Evolutionary conservation across 2,797 vertebrate species (phyloP).

Genomic region (Paratrypauchen microcephalus): DNA sequence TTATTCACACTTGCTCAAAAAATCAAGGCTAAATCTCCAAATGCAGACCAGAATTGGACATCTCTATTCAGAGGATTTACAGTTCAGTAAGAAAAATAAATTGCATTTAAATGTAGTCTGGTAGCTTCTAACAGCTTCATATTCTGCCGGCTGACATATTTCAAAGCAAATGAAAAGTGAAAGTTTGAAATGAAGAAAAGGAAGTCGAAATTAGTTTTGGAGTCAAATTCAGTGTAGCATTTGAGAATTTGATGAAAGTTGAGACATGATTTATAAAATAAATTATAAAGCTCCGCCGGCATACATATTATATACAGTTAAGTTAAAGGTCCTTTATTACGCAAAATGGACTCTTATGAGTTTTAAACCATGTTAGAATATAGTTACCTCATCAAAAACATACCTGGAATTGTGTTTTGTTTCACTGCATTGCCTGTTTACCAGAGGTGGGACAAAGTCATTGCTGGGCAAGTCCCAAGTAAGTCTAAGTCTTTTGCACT

Average conservation of each 20-base stretch:
- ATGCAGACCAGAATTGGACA: constrained; percentile 1
- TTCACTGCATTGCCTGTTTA: too few species aligned
- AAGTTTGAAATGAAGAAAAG: not conserved
- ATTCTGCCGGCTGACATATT: not conserved
- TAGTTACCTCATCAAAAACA: too few species aligned
- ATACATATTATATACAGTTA: not conserved
- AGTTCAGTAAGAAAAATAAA: constrained; percentile 1
- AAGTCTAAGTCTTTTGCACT: too few species aligned
- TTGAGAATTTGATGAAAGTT: not conserved
- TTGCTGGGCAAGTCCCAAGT: too few species aligned
- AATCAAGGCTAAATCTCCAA: constrained; percentile 1
- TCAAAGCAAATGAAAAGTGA: not conserved
- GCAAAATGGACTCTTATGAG: too few species aligned
- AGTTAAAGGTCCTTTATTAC: not conserved
- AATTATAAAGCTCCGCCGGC: not conserved
- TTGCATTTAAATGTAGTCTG: not conserved
- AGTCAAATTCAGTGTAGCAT: not conserved
- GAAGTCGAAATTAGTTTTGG: not conserved
- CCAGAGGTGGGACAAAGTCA: too few species aligned
- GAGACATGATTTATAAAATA: not conserved
- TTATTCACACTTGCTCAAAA: not conserved
- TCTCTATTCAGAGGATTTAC: not conserved
- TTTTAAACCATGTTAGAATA: too few species aligned
- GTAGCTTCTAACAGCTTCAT: not conserved
- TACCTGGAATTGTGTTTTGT: too few species aligned